Evolutionary conservation across 1,140 invertebrate genomes (phyloP).

Genomic region (Maniola jurtina): DNA sequence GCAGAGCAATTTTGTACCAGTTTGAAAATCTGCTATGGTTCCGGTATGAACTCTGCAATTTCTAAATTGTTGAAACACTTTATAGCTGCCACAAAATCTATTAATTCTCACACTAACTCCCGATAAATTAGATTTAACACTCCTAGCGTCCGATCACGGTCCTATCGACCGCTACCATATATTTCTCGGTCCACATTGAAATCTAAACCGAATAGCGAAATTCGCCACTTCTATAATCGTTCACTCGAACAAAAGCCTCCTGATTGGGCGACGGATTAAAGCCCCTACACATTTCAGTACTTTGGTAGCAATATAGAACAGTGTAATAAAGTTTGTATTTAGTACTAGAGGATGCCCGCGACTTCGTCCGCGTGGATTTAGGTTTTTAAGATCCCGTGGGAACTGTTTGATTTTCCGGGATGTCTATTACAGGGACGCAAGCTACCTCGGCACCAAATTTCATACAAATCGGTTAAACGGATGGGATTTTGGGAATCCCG

Average conservation of each 20-base stretch:
- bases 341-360: no score
- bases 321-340: no score
- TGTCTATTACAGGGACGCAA: no score
- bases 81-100: conserved; percentile 24
- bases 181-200: conserved; percentile 28
- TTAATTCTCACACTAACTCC: conserved; percentile 24
- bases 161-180: conserved; percentile 20
- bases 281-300: neutral
- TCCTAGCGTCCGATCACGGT: conserved; percentile 26
- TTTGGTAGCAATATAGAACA: neutral
- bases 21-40: neutral
- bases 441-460: no score
- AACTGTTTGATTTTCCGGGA: no score
- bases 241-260: conserved; percentile 46
- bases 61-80: conserved; percentile 24
- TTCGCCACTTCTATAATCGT: conserved; percentile 38
- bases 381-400: no score
- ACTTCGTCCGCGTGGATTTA: no score
- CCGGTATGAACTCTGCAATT: neutral
- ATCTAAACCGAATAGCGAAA: conserved; percentile 27
- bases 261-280: conserved; percentile 48
- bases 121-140: conserved; percentile 34
- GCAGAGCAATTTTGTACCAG: neutral
- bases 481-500: no score
- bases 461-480: no score